Base-by-base conservation (phyloP, 2,797 vertebrate genomes). In the Eospalax fontanierii region DNA sequence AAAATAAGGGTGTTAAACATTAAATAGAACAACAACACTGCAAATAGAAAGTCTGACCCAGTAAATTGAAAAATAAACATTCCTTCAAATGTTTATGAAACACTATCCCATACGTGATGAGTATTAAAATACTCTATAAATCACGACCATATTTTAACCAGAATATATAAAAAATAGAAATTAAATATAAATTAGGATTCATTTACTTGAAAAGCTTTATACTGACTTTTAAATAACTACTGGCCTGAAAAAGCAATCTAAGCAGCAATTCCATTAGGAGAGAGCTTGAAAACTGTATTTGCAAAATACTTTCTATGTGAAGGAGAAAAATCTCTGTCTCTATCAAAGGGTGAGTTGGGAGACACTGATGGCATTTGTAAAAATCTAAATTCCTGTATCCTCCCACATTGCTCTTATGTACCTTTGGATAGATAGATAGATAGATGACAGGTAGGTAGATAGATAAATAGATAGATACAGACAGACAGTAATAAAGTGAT, bases 211-310 rank as follows among this genome's bases (percentile, higher is more conserved):
- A 63, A 93, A 93, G 46, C n/a, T 95, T 92, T 76, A 81, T 10
- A 59, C 10, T 83, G n/a, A 33, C 61, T 90, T 92, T 95, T 83
- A 95, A 93, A 66, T 75, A 93, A 87, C 54, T 63, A 35, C 71
- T 80, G 33, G 18, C 54, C 26, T 85, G 86, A 30, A 28, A 81
- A 76, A 40, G 24, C 43, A 93, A 65, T 65, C 40, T 81, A 78
- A 79, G 63, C 5, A 85, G 35, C 61, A 75, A 95, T 80, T 26
- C 35, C 35, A 24, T 86, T 90, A 57, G 76, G n/a, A 57, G 24
- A 88, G 79, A 90, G 10, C 24, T 85, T 85, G 19, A 70, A 95
- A 92, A 85, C 2, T 46, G 0, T 70, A 71, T 90, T 92, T 90
- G 28, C 83, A 95, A 94, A 95, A n/a, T 7, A 54, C 4, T 59